Evolutionary conservation across 2,888 invertebrate species (phyloP), one percentile per base, ranked within the genome.

Genomic region (Agapostemon virescens): DNA sequence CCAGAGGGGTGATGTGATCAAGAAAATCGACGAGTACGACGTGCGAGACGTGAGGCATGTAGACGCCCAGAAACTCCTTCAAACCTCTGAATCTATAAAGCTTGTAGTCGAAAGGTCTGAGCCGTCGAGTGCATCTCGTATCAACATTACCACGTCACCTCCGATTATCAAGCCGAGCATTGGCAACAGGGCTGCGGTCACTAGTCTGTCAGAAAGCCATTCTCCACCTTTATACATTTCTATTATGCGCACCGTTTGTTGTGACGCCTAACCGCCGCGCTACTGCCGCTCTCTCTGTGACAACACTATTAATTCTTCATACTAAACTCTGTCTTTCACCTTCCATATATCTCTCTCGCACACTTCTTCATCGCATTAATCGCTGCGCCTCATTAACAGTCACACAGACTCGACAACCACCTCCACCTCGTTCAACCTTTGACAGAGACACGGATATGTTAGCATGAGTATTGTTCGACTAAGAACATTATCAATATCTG

Each of bases 21-120:
- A 96, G 87, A 97, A 97, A 94, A 96, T 98, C 89, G 97, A 96
- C 92, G 97, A 97, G 92, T 97, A 97, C 93, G 98, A 98, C 93
- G 96, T 97, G 67, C 94, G 97, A 81, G 96, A 97, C 91, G 94
- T 98, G 90, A 95, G 97, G 89, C 98, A 98, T 91, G 96, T 97
- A 92, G 97, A 98, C 93, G 98, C 98, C 74, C 97, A 98, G 93
- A 96, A 96, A 92, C 94, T 98, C 84, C 97, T 98, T 93, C 96
- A 95, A 93, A 96, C 96, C 92, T 96, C 97, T 84, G 96, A 95
- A 91, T 95, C 96, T 90, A 96, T 98, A 90, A 95, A 95, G 92
- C 94, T 98, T 86, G 97, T 96, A 85, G 95, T 98, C 81, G 97
- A 97, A 93, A 96, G 97, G 97, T 92, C 92, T 90, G 92, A 90